Conservation (phyloP, 2,113 vertebrate genomes). For the Sula dactylatra region DNA sequence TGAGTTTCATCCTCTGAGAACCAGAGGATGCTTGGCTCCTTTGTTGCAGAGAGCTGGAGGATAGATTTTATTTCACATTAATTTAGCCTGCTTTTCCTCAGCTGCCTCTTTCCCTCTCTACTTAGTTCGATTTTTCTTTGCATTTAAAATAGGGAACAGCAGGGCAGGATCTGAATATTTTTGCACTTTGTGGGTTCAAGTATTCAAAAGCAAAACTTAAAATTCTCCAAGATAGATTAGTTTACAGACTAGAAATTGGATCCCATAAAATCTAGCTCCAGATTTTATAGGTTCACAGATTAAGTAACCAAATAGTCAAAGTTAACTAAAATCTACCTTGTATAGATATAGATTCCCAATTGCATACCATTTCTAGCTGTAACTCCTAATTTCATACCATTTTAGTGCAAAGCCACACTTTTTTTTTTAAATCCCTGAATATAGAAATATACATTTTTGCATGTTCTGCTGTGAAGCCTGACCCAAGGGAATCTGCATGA, state of each 20-base stretch:
- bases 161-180: not conserved
- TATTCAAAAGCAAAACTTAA: not conserved
- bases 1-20: not conserved
- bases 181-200: not conserved
- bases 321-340: not conserved
- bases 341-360: not conserved
- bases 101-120: not conserved
- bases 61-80: not conserved
- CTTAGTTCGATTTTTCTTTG: not conserved
- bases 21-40: not conserved
- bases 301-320: not conserved
- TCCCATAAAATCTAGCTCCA: not conserved
- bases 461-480: not conserved
- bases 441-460: not conserved
- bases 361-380: not conserved
- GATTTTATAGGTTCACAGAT: not conserved
- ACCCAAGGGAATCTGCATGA: not conserved
- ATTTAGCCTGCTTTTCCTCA: not conserved
- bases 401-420: not conserved
- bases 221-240: not conserved
- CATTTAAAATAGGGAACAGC: not conserved
- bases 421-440: not conserved
- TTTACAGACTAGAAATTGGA: not conserved
- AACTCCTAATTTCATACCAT: not conserved
- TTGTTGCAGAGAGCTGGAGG: not conserved